Evolutionary conservation across 2,113 vertebrate species (phyloP).

Genomic region (Ceratotherium simum): DNA sequence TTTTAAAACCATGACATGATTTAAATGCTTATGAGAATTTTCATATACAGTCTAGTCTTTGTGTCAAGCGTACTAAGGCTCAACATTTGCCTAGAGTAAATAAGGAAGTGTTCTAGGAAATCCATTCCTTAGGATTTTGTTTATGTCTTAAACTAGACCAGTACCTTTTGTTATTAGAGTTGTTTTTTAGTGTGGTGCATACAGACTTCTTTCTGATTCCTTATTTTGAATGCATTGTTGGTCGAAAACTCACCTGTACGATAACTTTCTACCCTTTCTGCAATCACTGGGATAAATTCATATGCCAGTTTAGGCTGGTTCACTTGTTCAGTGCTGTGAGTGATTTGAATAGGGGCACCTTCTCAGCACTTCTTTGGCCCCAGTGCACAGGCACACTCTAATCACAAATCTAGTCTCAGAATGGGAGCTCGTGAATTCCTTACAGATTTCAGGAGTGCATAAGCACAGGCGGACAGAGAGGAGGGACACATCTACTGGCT

Average conservation of each 20-base stretch:
- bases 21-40: neutral
- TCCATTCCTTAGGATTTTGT: neutral
- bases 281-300: neutral
- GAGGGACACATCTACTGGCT: neutral
- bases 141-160: neutral
- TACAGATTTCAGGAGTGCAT: neutral
- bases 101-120: constrained; percentile 51
- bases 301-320: neutral
- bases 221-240: neutral
- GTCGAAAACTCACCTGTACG: neutral
- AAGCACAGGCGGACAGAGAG: neutral
- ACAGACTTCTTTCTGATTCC: neutral
- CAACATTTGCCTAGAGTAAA: constrained; percentile 42
- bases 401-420: neutral
- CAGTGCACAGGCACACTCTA: neutral
- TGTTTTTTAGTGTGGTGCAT: neutral
- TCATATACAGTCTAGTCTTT: neutral
- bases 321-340: neutral
- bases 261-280: neutral
- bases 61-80: neutral
- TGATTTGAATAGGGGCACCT: neutral
- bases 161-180: neutral
- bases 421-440: neutral
- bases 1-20: neutral
- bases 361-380: neutral